A percentile compares a stretch with the other conserved stretches of the same genome.
These are phyloP conservation scores for Megaustenia siamemsis DNA, from an alignment of 2,888 invertebrate species.

Conservation along the genomic window DNA sequence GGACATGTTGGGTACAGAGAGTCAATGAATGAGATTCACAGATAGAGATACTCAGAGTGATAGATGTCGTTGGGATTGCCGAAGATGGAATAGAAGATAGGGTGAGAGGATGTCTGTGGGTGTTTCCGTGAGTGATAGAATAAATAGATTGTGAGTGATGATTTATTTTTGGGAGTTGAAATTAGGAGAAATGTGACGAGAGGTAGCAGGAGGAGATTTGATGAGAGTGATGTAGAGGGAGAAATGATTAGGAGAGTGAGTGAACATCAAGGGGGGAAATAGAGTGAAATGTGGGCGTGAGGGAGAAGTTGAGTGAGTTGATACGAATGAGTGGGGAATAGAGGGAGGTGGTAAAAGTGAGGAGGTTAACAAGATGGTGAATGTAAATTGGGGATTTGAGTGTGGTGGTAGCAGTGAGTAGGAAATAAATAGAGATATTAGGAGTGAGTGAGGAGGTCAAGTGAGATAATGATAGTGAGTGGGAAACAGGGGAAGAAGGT, in stretches of 20 bases:
- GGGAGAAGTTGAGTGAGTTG: too few relatives aligned
- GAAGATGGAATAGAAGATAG: not conserved
- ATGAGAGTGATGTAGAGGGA: not conserved
- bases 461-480: not conserved
- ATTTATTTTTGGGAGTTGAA: too few relatives aligned
- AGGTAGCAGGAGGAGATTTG: too few relatives aligned
- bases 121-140: too few relatives aligned
- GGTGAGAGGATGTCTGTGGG: not conserved
- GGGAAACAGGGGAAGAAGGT: not conserved
- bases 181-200: too few relatives aligned
- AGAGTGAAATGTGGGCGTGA: not conserved
- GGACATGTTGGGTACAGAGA: not conserved
- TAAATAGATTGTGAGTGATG: too few relatives aligned
- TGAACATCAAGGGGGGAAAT: not conserved
- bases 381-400: not conserved
- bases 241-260: not conserved
- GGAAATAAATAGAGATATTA: not conserved
- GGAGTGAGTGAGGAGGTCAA: not conserved
- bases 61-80: not conserved
- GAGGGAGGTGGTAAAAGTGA: not conserved
- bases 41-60: slow-evolving; percentile 16
- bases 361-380: not conserved
- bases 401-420: not conserved
- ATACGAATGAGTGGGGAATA: not conserved
- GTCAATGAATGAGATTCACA: not conserved